phyloP scores from a whole-genome alignment of 37 sponge, comb jelly and placozoan species.

The Theonella swinhoei region DNA sequence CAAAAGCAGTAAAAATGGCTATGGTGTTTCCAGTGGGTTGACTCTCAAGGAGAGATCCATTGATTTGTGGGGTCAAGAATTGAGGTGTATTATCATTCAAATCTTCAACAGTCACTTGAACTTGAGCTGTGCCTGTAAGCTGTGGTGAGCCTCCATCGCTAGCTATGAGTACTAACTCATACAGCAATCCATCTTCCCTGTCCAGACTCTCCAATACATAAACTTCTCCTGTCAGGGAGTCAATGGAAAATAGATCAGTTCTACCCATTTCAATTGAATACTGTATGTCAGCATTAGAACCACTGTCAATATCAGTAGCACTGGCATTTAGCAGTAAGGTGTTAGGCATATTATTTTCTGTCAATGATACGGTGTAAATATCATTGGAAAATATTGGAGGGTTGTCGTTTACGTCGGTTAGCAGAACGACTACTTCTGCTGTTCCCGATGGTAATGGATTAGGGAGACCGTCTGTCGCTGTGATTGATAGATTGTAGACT shows the following conservation, averaged over 20 bases:
- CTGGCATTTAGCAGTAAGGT: slow-evolving; percentile 9
- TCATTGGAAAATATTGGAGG: slow-evolving; percentile 55
- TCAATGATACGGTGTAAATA: slow-evolving; percentile 4
- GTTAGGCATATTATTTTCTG: slow-evolving; percentile 23
- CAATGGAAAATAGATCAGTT: slow-evolving; percentile 10
- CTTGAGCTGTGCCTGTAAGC: slow-evolving; percentile 26
- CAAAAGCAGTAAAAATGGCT: slow-evolving; percentile 39
- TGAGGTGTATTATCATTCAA: slow-evolving; percentile 72
- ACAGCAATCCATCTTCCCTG: slow-evolving; percentile 18
- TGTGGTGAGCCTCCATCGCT: slow-evolving; percentile 65
- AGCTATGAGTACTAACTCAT: slow-evolving; percentile 47
- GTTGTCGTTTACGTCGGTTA: slow-evolving; percentile 80
- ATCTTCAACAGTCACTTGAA: slow-evolving; percentile 47
- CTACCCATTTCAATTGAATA: slow-evolving; percentile 28
- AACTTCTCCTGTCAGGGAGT: slow-evolving; percentile 31
- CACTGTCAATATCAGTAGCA: slow-evolving; percentile 42
- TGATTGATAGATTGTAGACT: slow-evolving; percentile 25
- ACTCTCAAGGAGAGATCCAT: slow-evolving; percentile 21
- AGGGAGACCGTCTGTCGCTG: slow-evolving; percentile 53
- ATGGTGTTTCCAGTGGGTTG: slow-evolving; percentile 25
- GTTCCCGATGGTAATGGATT: slow-evolving; percentile 18
- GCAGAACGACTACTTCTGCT: slow-evolving; percentile 32
- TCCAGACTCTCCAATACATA: slow-evolving; percentile 14
- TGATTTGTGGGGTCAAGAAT: slow-evolving; percentile 8
- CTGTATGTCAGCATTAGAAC: slow-evolving; percentile 18